Conservation (phyloP, 2,113 vertebrate genomes). For the Agapornis roseicollis region DNA sequence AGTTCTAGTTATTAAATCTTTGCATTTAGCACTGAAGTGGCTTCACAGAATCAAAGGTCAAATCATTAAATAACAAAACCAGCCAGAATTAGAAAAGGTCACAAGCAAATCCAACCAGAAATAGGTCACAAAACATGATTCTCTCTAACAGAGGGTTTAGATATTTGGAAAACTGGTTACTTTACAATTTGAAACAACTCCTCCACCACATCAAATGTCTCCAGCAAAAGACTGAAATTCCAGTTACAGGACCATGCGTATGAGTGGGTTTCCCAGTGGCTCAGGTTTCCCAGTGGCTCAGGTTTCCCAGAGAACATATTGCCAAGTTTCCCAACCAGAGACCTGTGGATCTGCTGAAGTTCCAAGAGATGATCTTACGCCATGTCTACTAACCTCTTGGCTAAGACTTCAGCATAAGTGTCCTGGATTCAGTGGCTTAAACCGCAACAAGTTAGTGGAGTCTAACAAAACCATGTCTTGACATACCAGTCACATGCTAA, state of each 20-base stretch:
- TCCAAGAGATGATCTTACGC: neutral
- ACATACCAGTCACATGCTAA: neutral
- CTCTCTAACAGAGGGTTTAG: neutral
- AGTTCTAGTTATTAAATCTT: constrained; percentile 80
- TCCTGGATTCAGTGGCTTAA: neutral
- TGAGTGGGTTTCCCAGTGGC: neutral
- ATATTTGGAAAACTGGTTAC: neutral
- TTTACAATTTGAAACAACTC: neutral
- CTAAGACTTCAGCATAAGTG: neutral
- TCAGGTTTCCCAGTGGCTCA: neutral
- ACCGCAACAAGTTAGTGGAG: neutral
- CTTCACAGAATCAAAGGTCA: constrained; percentile 78
- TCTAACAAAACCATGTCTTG: neutral
- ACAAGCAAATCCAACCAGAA: constrained; percentile 59
- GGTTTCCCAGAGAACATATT: neutral
- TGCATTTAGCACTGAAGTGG: constrained; percentile 73
- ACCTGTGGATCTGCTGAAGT: neutral
- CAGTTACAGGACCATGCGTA: neutral
- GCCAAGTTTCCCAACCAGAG: neutral
- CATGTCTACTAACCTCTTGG: neutral
- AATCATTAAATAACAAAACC: constrained; percentile 78
- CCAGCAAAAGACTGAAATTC: neutral
- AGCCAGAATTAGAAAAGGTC: constrained; percentile 78
- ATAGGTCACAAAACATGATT: constrained; percentile 50
- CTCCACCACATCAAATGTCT: neutral